Conservation (phyloP, 2,888 invertebrate genomes). For the Neocrepidodera transversa region DNA sequence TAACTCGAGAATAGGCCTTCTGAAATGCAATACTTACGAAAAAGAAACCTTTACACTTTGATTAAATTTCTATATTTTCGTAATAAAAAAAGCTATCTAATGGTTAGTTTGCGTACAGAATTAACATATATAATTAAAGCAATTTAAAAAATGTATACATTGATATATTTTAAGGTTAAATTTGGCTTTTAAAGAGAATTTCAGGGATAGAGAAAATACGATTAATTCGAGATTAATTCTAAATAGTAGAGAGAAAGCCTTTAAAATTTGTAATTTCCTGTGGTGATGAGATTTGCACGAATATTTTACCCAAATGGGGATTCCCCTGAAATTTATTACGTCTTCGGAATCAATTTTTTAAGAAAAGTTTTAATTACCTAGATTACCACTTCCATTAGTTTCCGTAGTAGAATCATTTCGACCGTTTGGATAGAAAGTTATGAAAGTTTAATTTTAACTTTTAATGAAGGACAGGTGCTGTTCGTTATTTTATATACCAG, state of each 20-base stretch:
- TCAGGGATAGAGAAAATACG: constrained; percentile 16
- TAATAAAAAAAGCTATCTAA: no score
- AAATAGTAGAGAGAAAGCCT: constrained; percentile 29
- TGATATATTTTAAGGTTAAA: no score
- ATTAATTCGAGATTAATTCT: constrained; percentile 32
- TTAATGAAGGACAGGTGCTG: no score
- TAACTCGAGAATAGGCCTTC: no score
- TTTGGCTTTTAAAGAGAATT: constrained; percentile 20
- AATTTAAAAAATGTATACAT: no score
- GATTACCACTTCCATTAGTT: not conserved
- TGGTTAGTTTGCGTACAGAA: no score
- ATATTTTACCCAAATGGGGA: constrained; percentile 27
- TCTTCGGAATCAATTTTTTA: constrained; percentile 5
- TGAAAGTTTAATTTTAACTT: no score
- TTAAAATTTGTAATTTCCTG: constrained; percentile 36
- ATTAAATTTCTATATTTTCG: no score
- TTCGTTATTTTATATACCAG: no score
- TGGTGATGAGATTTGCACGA: constrained; percentile 27
- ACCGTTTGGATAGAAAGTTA: not conserved
- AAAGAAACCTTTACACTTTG: no score
- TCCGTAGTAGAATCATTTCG: not conserved
- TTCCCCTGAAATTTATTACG: constrained; percentile 2
- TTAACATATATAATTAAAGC: no score
- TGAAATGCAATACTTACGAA: no score
- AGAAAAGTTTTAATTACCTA: constrained; percentile 5